Evolutionary conservation across 2,888 invertebrate species (phyloP).

Genomic region (Melanostoma mellinum): DNA sequence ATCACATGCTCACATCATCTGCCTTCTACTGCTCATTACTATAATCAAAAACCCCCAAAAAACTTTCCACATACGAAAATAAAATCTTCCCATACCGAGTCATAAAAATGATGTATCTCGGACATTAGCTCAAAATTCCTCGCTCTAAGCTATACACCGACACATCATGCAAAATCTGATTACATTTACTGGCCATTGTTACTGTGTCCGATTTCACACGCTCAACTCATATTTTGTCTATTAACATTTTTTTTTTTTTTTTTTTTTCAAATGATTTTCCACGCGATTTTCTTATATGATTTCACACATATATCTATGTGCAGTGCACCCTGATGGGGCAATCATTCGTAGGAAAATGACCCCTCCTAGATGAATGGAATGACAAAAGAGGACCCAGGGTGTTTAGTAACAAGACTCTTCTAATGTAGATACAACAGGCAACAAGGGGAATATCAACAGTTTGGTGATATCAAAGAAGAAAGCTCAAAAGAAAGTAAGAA

Average conservation of each 20-base stretch:
- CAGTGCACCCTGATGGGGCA: conserved; percentile 18
- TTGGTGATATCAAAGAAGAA: conserved; percentile 62
- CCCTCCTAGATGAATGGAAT: conserved; percentile 31
- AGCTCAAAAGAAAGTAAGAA: conserved; percentile 53
- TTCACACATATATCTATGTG: conserved; percentile 56
- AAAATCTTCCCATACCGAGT: conserved; percentile 39
- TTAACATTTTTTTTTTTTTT: conserved; percentile 49
- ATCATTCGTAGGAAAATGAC: conserved; percentile 65
- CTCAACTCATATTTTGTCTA: conserved; percentile 68
- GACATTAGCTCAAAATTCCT: conserved; percentile 58
- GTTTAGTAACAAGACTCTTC: conserved; percentile 27
- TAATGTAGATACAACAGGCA: conserved; percentile 26
- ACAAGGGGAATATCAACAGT: conserved; percentile 42
- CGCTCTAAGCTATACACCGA: conserved; percentile 34
- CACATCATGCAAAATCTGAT: conserved; percentile 69
- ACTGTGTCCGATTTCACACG: conserved; percentile 61
- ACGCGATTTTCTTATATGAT: conserved; percentile 57
- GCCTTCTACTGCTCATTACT: conserved; percentile 31
- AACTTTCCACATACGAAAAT: conserved; percentile 67
- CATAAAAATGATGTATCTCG: conserved; percentile 62
- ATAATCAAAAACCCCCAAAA: conserved; percentile 5
- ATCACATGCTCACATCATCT: conserved; percentile 59
- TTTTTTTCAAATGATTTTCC: conserved; percentile 51
- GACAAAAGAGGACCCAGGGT: conserved; percentile 39
- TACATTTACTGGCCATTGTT: conserved; percentile 61